Evolutionary conservation across 2,888 invertebrate genomes (phyloP).

Genomic region (Endomychus coccineus): DNA sequence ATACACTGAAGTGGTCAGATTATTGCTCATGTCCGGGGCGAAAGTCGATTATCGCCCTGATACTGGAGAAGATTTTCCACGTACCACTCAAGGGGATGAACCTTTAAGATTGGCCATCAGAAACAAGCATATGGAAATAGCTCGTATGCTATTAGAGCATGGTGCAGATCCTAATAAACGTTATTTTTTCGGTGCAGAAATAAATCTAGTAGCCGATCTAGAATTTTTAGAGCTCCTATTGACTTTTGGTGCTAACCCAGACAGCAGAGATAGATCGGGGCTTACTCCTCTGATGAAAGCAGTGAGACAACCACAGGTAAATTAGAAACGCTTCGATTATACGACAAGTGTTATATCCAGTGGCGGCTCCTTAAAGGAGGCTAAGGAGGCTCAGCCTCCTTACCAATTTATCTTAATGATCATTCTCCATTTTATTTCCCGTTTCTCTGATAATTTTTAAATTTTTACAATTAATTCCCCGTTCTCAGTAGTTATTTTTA

Average conservation of each 20-base stretch:
- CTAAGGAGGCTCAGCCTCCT: too few relatives aligned
- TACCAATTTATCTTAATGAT: too few relatives aligned
- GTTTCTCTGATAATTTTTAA: too few relatives aligned
- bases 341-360: too few relatives aligned
- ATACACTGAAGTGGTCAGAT: slow-evolving; percentile 59
- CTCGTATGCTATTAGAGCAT: slow-evolving; percentile 65
- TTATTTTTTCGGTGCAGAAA: slow-evolving; percentile 85
- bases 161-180: slow-evolving; percentile 87
- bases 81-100: slow-evolving; percentile 73
- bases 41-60: slow-evolving; percentile 72
- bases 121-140: slow-evolving; percentile 72
- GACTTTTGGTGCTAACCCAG: slow-evolving; percentile 80
- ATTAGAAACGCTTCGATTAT: slow-evolving; percentile 15
- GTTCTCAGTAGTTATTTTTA: too few relatives aligned
- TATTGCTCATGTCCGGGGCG: slow-evolving; percentile 70
- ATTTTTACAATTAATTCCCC: too few relatives aligned
- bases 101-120: slow-evolving; percentile 83
- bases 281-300: slow-evolving; percentile 89
- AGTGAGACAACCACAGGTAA: slow-evolving; percentile 63
- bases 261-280: slow-evolving; percentile 78
- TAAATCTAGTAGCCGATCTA: slow-evolving; percentile 77
- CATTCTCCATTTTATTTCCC: too few relatives aligned
- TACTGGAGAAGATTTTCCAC: slow-evolving; percentile 61
- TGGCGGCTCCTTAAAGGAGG: too few relatives aligned
- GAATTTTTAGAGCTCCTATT: slow-evolving; percentile 76